phyloP scores from a whole-genome alignment of 2,888 invertebrate species.

The Mechanitis mazaeus region DNA sequence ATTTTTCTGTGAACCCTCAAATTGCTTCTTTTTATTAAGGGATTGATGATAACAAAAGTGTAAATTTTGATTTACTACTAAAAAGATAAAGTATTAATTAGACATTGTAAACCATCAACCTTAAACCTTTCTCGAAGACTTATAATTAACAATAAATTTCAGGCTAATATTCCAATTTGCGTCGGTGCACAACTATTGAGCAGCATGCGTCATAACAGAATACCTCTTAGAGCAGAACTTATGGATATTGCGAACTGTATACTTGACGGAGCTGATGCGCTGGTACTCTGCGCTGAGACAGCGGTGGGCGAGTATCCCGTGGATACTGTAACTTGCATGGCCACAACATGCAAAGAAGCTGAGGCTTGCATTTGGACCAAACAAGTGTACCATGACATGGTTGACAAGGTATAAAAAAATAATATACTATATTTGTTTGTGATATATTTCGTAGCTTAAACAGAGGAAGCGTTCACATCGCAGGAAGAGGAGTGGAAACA shows the following conservation, averaged over 20 bases:
- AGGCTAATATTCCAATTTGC: slow-evolving; percentile 58
- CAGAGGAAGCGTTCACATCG: too few relatives aligned
- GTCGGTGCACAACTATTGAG: slow-evolving; percentile 54
- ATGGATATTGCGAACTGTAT: slow-evolving; percentile 85
- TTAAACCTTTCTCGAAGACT: background rate
- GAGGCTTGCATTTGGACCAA: slow-evolving; percentile 81
- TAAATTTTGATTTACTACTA: too few relatives aligned
- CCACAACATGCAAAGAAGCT: slow-evolving; percentile 79
- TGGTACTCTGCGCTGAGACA: slow-evolving; percentile 83
- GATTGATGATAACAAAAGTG: too few relatives aligned
- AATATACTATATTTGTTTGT: too few relatives aligned
- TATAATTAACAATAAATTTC: slow-evolving; percentile 20
- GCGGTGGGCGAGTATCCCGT: slow-evolving; percentile 80
- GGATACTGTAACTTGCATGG: slow-evolving; percentile 59
- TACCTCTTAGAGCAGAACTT: slow-evolving; percentile 77
- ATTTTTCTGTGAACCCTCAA: background rate
- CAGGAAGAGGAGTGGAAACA: too few relatives aligned
- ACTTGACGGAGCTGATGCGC: slow-evolving; percentile 82
- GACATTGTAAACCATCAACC: too few relatives aligned
- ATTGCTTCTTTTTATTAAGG: background rate
- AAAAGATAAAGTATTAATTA: too few relatives aligned
- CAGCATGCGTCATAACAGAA: slow-evolving; percentile 52
- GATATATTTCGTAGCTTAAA: too few relatives aligned
- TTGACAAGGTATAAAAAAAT: slow-evolving; percentile 46
- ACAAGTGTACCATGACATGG: slow-evolving; percentile 58